These are phyloP conservation scores for Nasua narica DNA, from an alignment of 2,797 vertebrate genomes.

Conservation along the genomic window DNA sequence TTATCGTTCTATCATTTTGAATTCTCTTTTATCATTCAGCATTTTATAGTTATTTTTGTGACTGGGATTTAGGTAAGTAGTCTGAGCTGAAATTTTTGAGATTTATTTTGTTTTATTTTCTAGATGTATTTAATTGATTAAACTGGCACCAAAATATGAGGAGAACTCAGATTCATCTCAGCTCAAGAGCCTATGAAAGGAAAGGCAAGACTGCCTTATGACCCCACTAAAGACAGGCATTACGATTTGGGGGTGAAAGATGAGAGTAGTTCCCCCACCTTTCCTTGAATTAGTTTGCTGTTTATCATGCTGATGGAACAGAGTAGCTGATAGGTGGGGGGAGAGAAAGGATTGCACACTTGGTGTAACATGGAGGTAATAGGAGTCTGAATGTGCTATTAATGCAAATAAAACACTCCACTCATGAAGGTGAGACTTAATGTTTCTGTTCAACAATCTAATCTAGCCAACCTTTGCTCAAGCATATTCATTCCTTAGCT, in stretches of 20 bases:
- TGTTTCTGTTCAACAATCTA: background rate
- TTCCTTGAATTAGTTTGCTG: background rate
- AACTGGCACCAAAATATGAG: background rate
- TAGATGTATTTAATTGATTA: background rate
- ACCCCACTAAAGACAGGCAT: background rate
- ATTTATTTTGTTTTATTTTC: background rate
- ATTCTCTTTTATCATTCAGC: background rate
- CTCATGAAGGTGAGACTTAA: background rate
- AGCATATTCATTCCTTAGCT: background rate
- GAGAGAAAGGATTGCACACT: background rate
- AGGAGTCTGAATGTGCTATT: background rate
- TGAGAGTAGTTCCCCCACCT: accelerated
- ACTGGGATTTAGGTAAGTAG: background rate
- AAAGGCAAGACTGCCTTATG: background rate
- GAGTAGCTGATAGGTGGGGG: background rate
- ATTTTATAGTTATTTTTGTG: background rate
- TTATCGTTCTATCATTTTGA: background rate
- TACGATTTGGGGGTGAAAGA: background rate
- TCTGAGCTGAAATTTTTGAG: background rate
- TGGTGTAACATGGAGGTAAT: background rate
- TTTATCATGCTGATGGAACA: background rate
- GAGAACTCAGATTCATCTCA: background rate
- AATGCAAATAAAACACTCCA: background rate
- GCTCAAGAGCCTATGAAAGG: background rate
- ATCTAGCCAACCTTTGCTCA: background rate